phyloP scores from a whole-genome alignment of 2,888 invertebrate genomes.

The Elysia crispata region DNA sequence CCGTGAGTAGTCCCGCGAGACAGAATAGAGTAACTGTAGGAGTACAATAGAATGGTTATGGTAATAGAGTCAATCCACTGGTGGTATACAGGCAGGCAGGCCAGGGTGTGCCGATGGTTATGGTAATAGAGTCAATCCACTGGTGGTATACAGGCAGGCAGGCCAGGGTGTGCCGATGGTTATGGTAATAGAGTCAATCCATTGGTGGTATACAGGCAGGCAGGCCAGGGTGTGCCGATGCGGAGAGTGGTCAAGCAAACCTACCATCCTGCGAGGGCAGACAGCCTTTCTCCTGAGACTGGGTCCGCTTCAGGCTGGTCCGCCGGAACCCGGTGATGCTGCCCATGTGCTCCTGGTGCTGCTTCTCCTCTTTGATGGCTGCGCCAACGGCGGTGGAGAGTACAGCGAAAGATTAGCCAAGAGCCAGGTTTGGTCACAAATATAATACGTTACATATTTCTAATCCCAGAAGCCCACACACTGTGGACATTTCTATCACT shows the following conservation, averaged over 20 bases:
- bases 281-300: slow-evolving; percentile 59
- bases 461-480: neutral
- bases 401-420: neutral
- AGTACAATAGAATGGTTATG: too few relatives aligned
- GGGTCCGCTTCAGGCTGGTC: slow-evolving; percentile 55
- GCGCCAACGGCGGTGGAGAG: slow-evolving; percentile 11
- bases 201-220: too few relatives aligned
- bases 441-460: neutral
- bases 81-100: too few relatives aligned
- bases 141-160: neutral
- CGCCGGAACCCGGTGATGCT: slow-evolving; percentile 59
- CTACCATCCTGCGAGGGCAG: slow-evolving; percentile 61
- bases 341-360: slow-evolving; percentile 58
- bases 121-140: neutral
- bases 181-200: too few relatives aligned
- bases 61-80: too few relatives aligned
- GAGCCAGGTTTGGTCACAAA: neutral
- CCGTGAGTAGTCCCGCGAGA: too few relatives aligned
- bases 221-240: too few relatives aligned
- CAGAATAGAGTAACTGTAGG: too few relatives aligned
- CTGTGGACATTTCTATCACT: too few relatives aligned
- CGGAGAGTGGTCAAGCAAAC: too few relatives aligned
- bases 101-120: neutral
- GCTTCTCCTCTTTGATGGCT: slow-evolving; percentile 61
- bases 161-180: neutral